Evolutionary conservation across 2,797 vertebrate species (phyloP), one percentile per base, ranked within the genome.

Genomic region (Odontamblyopus rebecca): DNA sequence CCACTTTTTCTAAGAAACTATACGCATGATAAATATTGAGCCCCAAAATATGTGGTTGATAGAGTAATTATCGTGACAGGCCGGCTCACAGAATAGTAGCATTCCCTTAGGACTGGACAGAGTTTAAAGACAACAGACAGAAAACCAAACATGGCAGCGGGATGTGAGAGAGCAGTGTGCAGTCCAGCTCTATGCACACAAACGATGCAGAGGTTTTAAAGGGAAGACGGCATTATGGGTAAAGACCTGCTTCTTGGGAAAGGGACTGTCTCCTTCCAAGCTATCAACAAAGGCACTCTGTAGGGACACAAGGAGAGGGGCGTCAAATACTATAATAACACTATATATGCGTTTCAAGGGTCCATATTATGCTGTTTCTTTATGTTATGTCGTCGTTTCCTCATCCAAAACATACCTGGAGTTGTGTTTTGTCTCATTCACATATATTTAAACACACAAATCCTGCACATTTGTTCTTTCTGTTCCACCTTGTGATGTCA

Each of bases 211-310:
- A 83, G 84, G 67, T 75, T 80, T 69, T 26, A 85, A 78, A 76
- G 38, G 67, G 44, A 57, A 81, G 76, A 74, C 87, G 83, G 86
- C 87, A 88, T 78, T 85, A 85, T 91, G 90, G 89, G 91, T 93
- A 94, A 92, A 94, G 92, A 95, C 94, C 94, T 95, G 94, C 93
- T 95, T 95, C 93, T 94, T 94, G 93, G 92, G 75, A 93, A 94
- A 95, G 86, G 94, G 93, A 94, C 91, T 94, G 93, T 95, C 94
- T 94, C 94, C 94, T 93, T 95, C 94, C 94, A 95, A 94, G 93
- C 94, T 95, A 95, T 95, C 94, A 95, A 94, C 93, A 95, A 94
- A 95, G 93, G 94, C 94, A 94, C 93, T 95, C 94, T 95, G 94
- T 93, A 88, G 92, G 92, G 81, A 95, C 90, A 95, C 88, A 95